Base-by-base conservation (phyloP, 2,888 invertebrate species). In the Andrena chrysosceles region DNA sequence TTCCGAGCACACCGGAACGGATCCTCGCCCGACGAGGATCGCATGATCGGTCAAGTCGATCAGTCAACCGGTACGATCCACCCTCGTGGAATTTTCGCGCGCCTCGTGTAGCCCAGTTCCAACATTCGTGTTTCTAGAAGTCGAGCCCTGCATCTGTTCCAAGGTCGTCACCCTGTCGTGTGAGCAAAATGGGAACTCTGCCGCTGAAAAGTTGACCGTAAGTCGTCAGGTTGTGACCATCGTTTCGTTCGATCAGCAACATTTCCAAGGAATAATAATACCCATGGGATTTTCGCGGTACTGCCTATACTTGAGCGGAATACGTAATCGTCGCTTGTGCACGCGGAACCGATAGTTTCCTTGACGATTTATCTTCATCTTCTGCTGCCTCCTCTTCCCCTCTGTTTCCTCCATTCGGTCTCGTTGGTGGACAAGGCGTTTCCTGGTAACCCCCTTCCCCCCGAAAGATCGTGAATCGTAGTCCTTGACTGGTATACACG, bases 1-100 rank as follows among this genome's bases (percentile, higher is more conserved):
- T 80, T 79, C 79, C 73, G 66, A 69, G 70, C 83, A 85, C 80
- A 87, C 84, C 85, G 84, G 86, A 81, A 82, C 85, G 83, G 82
- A 85, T 82, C 81, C 82, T 84, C 88, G 86, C 73, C 76, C 84
- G 86, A 85, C 69, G 86, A 87, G 85, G 89, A 88, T 85, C 87
- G 85, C 67, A 64, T 86, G 74, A 62, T 63, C 77, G 69, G 74
- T 10, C 60, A 59, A 62, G n/a, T 85, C 80, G 83, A 85, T 87
- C 85, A 84, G 87, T 85, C 85, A 68, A 77, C 66, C 81, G 83
- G 81, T 63, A 63, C 71, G 42, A 77, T 75, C 68, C 49, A 60
- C 52, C 16, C 13, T 10, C 23, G 5, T 64, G 10, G 31, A n/a
- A 71, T 68, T 75, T 78, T 80, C 71, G 79, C 78, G 76, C 77